A percentile compares a stretch with the other conserved stretches of the same genome.
These are phyloP conservation scores for Pogonomyrmex barbatus DNA, from an alignment of 1,140 invertebrate species.

Conservation along the genomic window DNA sequence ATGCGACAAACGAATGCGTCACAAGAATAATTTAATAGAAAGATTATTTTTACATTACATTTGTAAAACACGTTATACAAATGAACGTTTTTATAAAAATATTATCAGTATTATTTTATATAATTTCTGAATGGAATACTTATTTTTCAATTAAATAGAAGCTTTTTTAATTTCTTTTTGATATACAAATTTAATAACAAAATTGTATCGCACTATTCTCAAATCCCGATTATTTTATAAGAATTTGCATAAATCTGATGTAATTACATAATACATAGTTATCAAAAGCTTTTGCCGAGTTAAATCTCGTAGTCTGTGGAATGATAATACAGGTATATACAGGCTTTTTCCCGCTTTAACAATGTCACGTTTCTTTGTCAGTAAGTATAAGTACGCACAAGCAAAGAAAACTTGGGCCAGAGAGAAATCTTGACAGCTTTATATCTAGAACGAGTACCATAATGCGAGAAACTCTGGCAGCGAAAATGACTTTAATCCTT, in stretches of 20 bases:
- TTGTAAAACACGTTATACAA: too few relatives aligned
- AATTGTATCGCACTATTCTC: not conserved
- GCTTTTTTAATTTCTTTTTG: not conserved
- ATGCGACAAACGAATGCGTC: not conserved
- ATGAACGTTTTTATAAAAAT: too few relatives aligned
- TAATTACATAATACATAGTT: not conserved
- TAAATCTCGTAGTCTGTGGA: not conserved
- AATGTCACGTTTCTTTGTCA: constrained; percentile 1
- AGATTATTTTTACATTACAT: not conserved
- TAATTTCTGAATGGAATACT: not conserved
- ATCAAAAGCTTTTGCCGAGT: not conserved
- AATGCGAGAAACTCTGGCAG: not conserved
- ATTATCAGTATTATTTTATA: too few relatives aligned
- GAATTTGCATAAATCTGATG: not conserved
- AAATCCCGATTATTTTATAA: not conserved
- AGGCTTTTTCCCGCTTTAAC: constrained; percentile 6
- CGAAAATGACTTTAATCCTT: constrained; percentile 43
- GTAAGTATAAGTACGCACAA: constrained; percentile 5
- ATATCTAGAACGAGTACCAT: constrained; percentile 1
- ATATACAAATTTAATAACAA: not conserved
- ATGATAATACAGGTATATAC: not conserved
- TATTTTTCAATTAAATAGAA: not conserved
- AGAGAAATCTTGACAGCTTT: constrained; percentile 20
- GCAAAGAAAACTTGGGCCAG: constrained; percentile 12
- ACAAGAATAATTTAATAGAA: not conserved